Evolutionary conservation across 2,888 invertebrate species (phyloP), one percentile per base, ranked within the genome.

Genomic region (Macrophya annulata): DNA sequence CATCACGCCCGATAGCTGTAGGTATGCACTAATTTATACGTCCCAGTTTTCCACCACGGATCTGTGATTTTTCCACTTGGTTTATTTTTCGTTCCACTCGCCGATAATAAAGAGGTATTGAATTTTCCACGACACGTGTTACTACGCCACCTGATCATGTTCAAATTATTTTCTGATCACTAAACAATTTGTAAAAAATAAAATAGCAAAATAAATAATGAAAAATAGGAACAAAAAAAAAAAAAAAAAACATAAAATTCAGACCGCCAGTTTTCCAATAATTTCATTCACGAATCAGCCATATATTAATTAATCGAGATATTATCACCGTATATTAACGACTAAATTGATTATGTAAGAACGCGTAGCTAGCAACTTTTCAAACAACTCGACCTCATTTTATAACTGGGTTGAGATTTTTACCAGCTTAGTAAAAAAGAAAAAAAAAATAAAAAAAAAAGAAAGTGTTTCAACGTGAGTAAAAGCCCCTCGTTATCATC

Each of bases 311-410:
- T 9, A 37, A 37, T 40, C 62, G 21, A 62, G 31, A 25, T 40
- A 71, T 37, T 37, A 71, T 71, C 71, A 40, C 37, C 71, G 40
- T 25, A 71, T 71, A 31, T 71, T 71, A n/a, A 74, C n/a, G 45
- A 74, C 43, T 74, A 37, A 51, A 77, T 77, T 55, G 77, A 77
- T 77, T 77, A 55, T 51, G 77, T 55, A 31, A 25, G 77, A 51
- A 40, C 37, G 25, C 55, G 45, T 43, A 45, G 72, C n/a, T 17
- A 74, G 45, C 15, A 45, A 74, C 45, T 74, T 55, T 68, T 17
- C 31, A 15, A 37, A 17, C 31, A 51, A 8, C 31, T 51, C 55
- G 77, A 77, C 77, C 77, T 77, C 51, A 15, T 77, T 77, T 77
- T 55, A 55, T 37, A 77, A 77, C 77, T 40, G 37, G 77, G 77